These are phyloP conservation scores for Thecophora atra DNA, from an alignment of 2,888 invertebrate genomes.

Conservation along the genomic window DNA sequence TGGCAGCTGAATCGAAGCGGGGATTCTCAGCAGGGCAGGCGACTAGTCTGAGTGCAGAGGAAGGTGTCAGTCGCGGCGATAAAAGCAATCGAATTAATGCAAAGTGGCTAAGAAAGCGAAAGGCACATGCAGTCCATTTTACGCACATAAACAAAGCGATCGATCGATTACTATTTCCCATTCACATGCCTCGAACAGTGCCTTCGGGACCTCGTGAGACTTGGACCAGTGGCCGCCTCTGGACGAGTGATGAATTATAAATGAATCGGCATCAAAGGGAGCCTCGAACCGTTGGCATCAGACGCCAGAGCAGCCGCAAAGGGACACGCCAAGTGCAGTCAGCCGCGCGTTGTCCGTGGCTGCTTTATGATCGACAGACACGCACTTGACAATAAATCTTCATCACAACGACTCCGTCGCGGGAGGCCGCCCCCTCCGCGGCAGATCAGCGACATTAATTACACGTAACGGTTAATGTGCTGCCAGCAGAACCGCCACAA, in stretches of 20 bases:
- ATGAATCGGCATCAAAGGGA: slow-evolving; percentile 32
- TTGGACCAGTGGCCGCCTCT: not conserved
- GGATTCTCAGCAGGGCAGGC: no score
- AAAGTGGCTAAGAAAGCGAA: no score
- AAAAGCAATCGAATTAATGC: no score
- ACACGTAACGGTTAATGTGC: slow-evolving; percentile 16
- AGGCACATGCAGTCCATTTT: no score
- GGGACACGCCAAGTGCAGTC: slow-evolving; percentile 19
- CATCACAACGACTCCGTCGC: not conserved
- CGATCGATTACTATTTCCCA: no score
- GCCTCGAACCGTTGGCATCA: slow-evolving; percentile 23
- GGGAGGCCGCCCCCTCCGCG: not conserved
- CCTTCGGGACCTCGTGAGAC: no score
- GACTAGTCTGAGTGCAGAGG: no score
- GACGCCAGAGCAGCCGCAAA: slow-evolving; percentile 8
- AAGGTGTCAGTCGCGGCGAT: no score
- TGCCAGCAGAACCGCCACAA: not conserved
- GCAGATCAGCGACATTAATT: slow-evolving; percentile 5
- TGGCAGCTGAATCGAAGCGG: slow-evolving; percentile 30
- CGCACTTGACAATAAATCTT: slow-evolving; percentile 27
- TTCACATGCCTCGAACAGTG: no score
- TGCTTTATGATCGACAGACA: slow-evolving; percentile 29
- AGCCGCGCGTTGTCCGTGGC: not conserved
- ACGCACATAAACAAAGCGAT: no score
- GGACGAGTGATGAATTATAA: not conserved